Evolutionary conservation across 2,888 invertebrate species (phyloP).

Genomic region (Lasioglossum marginatum): DNA sequence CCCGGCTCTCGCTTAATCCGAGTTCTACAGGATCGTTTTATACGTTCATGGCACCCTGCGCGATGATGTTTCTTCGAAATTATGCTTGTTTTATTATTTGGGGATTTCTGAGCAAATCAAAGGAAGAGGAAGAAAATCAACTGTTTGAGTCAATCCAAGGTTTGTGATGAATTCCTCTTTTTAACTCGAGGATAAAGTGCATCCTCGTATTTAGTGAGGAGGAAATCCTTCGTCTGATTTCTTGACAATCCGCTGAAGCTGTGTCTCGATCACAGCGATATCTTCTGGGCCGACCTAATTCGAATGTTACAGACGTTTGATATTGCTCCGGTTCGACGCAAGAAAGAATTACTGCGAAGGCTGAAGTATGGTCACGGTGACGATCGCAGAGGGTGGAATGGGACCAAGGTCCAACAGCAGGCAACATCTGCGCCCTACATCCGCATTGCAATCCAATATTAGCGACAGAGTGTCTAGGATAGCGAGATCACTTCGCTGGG

Average conservation of each 20-base stretch:
- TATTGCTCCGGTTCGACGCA: neutral
- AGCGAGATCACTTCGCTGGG: neutral
- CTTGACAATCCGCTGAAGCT: neutral
- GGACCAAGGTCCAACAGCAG: conserved; percentile 9
- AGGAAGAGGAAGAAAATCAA: neutral
- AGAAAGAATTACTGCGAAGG: conserved; percentile 1
- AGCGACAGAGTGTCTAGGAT: neutral
- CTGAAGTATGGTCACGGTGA: neutral
- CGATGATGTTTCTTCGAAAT: neutral
- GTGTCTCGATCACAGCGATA: neutral
- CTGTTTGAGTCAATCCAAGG: neutral
- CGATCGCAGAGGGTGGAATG: neutral
- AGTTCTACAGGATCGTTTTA: neutral
- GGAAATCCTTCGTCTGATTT: conserved; percentile 12
- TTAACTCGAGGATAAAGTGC: neutral
- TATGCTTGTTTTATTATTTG: neutral
- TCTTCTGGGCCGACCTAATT: neutral
- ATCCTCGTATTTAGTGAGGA: neutral
- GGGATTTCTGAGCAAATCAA: neutral
- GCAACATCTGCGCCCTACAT: conserved; percentile 13
- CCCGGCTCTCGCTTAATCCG: neutral
- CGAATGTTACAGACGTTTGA: neutral
- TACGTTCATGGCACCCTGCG: neutral
- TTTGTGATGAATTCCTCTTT: neutral
- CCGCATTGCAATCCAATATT: neutral